phyloP scores from a whole-genome alignment of 2,888 invertebrate species.

The Amiota communis region DNA sequence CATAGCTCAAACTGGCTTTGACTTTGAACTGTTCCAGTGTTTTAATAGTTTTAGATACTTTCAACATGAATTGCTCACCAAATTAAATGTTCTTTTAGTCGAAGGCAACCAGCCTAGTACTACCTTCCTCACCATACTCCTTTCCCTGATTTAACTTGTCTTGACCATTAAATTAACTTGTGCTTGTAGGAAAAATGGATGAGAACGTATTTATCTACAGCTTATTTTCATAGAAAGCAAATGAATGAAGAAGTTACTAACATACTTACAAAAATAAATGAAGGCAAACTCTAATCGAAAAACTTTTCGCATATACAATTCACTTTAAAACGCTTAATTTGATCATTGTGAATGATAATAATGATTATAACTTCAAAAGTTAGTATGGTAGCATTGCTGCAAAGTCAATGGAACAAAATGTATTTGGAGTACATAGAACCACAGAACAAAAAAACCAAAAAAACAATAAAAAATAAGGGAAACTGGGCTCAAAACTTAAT shows the following conservation, averaged over 20 bases:
- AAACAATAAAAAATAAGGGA: not conserved
- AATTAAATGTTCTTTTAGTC: constrained; percentile 20
- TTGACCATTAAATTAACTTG: constrained; percentile 24
- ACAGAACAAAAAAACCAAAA: not conserved
- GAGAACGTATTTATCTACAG: not conserved
- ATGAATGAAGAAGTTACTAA: not conserved
- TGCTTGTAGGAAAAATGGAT: not conserved
- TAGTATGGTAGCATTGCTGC: not conserved
- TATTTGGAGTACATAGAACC: not conserved
- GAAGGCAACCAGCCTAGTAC: not conserved
- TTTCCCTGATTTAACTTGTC: not conserved
- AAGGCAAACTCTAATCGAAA: constrained; percentile 61
- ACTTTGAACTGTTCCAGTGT: constrained; percentile 7
- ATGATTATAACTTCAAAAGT: constrained; percentile 21
- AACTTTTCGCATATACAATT: constrained; percentile 64
- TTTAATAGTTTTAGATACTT: constrained; percentile 27
- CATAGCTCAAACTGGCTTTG: constrained; percentile 19
- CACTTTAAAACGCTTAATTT: constrained; percentile 66
- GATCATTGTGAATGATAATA: constrained; percentile 53
- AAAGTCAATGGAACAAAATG: not conserved
- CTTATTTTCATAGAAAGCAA: constrained; percentile 15
- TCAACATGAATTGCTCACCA: constrained; percentile 15
- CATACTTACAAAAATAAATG: not conserved
- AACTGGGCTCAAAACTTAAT: constrained; percentile 19
- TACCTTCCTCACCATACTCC: not conserved